Evolutionary conservation across 2,888 invertebrate genomes (phyloP), one percentile per base, ranked within the genome.

Genomic region (Xestia ashworthii): DNA sequence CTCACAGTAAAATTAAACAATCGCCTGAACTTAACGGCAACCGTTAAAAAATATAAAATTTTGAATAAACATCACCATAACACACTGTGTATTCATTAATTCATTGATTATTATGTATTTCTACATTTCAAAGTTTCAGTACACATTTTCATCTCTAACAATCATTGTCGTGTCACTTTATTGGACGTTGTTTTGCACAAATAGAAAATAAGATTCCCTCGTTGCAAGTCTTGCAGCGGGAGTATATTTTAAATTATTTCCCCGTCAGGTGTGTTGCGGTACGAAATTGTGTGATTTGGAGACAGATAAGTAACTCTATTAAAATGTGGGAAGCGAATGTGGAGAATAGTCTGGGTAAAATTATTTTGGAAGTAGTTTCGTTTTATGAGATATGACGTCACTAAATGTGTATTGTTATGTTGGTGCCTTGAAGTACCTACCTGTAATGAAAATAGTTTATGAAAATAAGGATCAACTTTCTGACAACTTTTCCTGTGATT

Each of bases 241-340:
- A 71, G 67, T 69, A 76, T 60, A 80, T 84, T 83, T 83, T 86
- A 83, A 83, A 83, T 86, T 83, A 83, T 85, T 87, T 83, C 62
- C 41, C 71, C 55, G 74, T 70, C 80, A 83, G 76, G 86, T 77
- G 62, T 74, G 25, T 62, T 71, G 71, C 58, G 22, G 71, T 68
- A 74, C 73, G 1, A 85, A 82, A 70, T 75, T 75, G 81, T 72
- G 81, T 75, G 71, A 80, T 80, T 62, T 32, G 25, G 80, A 82
- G 74, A 75, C 60, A 71, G 73, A 80, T 84, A 84, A 71, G 48
- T 55, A 74, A 84, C 68, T 82, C 71, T 71, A 69, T 82, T 84
- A 84, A 74, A 84, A 84, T 74, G 64, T 55, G 65, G 32, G 65
- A 58, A 55, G 53, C 22, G 46, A 46, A 74, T 62, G 55, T 25